Evolutionary conservation across 2,113 vertebrate genomes (phyloP).

Genomic region (Poicephalus gulielmi): DNA sequence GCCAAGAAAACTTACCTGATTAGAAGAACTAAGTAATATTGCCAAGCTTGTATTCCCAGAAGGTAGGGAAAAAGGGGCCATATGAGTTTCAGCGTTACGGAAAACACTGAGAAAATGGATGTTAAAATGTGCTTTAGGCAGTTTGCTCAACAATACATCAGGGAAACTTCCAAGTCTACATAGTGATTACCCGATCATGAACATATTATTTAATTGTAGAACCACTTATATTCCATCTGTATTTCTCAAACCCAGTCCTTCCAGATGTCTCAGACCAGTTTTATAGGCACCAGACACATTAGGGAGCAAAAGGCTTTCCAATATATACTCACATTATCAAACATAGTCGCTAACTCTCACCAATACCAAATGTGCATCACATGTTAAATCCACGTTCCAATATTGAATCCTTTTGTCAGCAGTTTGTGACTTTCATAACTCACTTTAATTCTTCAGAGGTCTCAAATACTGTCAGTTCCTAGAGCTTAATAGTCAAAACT

Average conservation of each 20-base stretch:
- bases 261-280: conserved; percentile 74
- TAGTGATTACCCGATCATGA: conserved; percentile 64
- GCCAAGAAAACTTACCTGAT: conserved; percentile 74
- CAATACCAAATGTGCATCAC: conserved; percentile 68
- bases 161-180: conserved; percentile 74
- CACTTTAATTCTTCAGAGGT: conserved; percentile 64
- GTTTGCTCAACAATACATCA: conserved; percentile 72
- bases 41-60: conserved; percentile 71
- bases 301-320: conserved; percentile 68
- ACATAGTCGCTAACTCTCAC: conserved; percentile 54
- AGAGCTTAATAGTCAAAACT: conserved; percentile 58
- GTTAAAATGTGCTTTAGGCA: conserved; percentile 74
- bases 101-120: conserved; percentile 72
- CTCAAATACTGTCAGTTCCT: conserved; percentile 66
- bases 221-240: conserved; percentile 74
- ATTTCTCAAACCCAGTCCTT: conserved; percentile 73
- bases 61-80: conserved; percentile 54
- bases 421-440: conserved; percentile 57
- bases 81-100: conserved; percentile 67
- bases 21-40: conserved; percentile 62
- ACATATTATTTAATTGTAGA: conserved; percentile 71
- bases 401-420: conserved; percentile 53
- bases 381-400: conserved; percentile 47
- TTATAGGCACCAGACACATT: conserved; percentile 73
- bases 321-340: conserved; percentile 60